A percentile compares a stretch with the other conserved stretches of the same genome.
phyloP scores from a whole-genome alignment of 2,113 vertebrate species.

The Todiramphus chloris region DNA sequence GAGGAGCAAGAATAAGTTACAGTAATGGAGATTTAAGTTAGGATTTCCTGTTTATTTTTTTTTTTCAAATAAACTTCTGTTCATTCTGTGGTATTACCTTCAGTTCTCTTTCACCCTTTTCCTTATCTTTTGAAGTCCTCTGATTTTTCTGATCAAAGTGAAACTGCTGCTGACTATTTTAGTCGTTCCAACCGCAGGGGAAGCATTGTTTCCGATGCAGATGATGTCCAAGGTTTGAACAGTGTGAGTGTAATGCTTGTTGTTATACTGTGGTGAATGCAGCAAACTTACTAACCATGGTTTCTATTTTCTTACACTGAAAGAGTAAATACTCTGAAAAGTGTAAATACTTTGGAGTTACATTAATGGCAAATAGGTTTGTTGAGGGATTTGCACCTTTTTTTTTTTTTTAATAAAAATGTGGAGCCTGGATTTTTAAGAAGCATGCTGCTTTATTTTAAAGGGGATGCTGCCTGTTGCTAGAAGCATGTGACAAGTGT shows the following conservation, averaged over 20 bases:
- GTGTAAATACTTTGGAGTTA: background rate
- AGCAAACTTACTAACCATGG: background rate
- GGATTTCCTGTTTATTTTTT: background rate
- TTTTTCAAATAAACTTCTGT: background rate
- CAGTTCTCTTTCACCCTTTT: slow-evolving; percentile 32
- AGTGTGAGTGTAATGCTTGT: slow-evolving; percentile 83
- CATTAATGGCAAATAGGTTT: background rate
- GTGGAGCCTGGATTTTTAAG: background rate
- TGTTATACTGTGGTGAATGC: background rate
- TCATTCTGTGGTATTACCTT: background rate
- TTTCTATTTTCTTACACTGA: background rate
- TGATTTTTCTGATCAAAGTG: slow-evolving; percentile 87
- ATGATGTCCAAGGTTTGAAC: slow-evolving; percentile 85
- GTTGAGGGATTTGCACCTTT: fast-evolving
- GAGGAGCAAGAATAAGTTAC: background rate
- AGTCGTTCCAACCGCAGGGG: slow-evolving; percentile 90
- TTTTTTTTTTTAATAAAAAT: background rate
- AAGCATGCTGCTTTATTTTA: background rate
- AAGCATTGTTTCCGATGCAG: slow-evolving; percentile 90
- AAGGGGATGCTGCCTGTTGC: background rate
- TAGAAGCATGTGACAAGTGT: background rate
- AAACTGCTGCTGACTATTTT: slow-evolving; percentile 95
- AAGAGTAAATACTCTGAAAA: background rate
- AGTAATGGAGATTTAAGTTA: background rate
- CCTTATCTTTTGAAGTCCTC: slow-evolving; percentile 76